Base-by-base conservation (phyloP, 2,797 vertebrate species). In the Aythya fuligula region DNA sequence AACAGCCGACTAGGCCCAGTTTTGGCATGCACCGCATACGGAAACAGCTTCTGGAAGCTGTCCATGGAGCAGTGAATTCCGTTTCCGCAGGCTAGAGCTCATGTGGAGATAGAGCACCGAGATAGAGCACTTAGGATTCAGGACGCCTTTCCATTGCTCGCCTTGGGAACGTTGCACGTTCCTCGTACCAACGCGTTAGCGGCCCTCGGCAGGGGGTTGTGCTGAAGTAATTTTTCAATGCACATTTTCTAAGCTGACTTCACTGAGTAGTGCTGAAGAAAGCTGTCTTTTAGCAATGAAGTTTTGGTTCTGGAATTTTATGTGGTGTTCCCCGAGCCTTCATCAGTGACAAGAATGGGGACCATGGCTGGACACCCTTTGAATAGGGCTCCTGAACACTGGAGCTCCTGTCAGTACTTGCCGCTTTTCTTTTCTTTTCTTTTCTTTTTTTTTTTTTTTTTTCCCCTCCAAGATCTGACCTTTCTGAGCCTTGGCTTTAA, bases 41-140 rank as follows among this genome's bases (percentile, higher is more conserved):
- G 95, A 96, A 97, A 94, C 82, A 94, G 88, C 88, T 96, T 39
- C 96, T 97, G 97, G 96, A 96, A 95, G 85, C 78, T 25, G 64
- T 94, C 96, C 97, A 97, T 32, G 87, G 94, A 85, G 64, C 75
- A 90, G 87, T 4, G 89, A 97, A 96, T 96, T 97, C 93, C 0
- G 12, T 97, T 95, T 96, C 96, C 96, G 91, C 91, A 83, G 96
- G 94, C 96, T 74, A 96, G 93, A 81, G 93, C 88, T 95, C 74
- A 66, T 41, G 83, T 2, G 17, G 90, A 95, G 95, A 96, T 93
- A 87, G 92, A 89, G 75, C 69, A 5, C 71, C 0, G 32, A 91
- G 94, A 93, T 95, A 90, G 70, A 96, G 93, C 65, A 8, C 91
- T 95, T 77, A 61, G 91, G 86, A 95, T 94, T 77, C 85, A 85